Base-by-base conservation (phyloP, 2,888 invertebrate genomes). In the Prionchulus punctatus region DNA sequence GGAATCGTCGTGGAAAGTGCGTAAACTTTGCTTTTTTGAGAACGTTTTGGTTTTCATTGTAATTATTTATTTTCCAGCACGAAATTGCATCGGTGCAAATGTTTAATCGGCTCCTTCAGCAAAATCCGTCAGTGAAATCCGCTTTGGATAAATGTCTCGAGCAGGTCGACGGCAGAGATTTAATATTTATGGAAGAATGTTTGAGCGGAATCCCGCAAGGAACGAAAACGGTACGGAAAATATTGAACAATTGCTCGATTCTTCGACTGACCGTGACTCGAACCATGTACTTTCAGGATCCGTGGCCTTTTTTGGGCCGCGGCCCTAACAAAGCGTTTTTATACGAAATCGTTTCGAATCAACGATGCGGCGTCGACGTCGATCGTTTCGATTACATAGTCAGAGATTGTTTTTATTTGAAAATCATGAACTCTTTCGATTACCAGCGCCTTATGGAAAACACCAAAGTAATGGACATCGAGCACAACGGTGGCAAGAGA, bases 351-450 rank as follows among this genome's bases (percentile, higher is more conserved):
- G 77, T 81, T 0, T 74, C 77, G 50, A 81, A 82, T 67, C 75
- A 76, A 58, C 67, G 72, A 36, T 79, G 76, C 60, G 78, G 78
- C 7, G 72, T 81, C 23, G 81, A 82, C 67, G 81, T 82, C 1
- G 82, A 82, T 66, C 81, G 81, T 66, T 80, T 79, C 77, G 82
- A 83, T 63, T 82, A 83, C 65, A 71, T 83, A 50, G 70, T 78
- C 23, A 73, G 82, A 26, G 82, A 82, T 65, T 73, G 74, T 47
- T 70, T 73, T 54, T 70, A 72, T 61, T 65, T 27, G 71, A 71
- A 53, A 69, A 69, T 53, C 77, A 77, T 65, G 76, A 77, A 62
- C 75, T 75, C 60, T 61, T 65, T 50, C 67, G 77, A 3, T 66
- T 75, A 26, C 66, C 7, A 56, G 26, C 50, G 54, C 3, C 25